phyloP scores from a whole-genome alignment of 2,797 vertebrate species.

The Microhierax caerulescens region DNA sequence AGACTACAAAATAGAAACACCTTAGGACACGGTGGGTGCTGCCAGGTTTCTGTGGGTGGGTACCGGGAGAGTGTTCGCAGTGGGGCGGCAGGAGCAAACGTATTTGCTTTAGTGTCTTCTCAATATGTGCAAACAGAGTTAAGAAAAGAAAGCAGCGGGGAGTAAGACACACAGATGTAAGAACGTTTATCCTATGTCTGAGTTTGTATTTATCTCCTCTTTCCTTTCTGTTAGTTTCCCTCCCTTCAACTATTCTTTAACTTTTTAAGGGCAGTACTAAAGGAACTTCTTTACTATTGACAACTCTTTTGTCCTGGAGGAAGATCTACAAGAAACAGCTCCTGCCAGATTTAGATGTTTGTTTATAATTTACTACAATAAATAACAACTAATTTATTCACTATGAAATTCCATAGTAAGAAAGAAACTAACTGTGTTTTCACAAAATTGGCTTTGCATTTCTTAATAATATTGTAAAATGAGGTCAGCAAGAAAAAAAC shows the following conservation, averaged over 20 bases:
- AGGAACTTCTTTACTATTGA: constrained; percentile 17
- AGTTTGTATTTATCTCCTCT: neutral
- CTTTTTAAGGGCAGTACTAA: constrained; percentile 40
- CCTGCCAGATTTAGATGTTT: constrained; percentile 52
- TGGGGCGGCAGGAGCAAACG: neutral
- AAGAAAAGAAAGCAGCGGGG: neutral
- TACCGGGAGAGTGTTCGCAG: fast-evolving
- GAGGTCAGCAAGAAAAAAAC: constrained; percentile 70
- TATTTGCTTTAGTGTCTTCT: neutral
- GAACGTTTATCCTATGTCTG: neutral
- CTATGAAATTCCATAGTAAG: constrained; percentile 58
- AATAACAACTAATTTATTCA: constrained; percentile 72
- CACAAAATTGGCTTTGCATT: constrained; percentile 57
- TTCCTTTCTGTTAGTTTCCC: neutral
- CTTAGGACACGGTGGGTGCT: neutral
- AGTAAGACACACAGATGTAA: neutral
- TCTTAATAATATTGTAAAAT: constrained; percentile 49
- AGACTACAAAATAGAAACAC: constrained; percentile 5
- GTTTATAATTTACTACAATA: constrained; percentile 68
- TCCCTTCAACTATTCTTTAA: neutral
- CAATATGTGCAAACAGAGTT: neutral
- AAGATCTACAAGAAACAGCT: constrained; percentile 54
- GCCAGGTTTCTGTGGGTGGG: neutral
- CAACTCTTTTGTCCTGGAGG: constrained; percentile 43
- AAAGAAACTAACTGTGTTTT: constrained; percentile 60